Conservation (phyloP, 1,140 invertebrate species). For the Zeugodacus cucurbitae region DNA sequence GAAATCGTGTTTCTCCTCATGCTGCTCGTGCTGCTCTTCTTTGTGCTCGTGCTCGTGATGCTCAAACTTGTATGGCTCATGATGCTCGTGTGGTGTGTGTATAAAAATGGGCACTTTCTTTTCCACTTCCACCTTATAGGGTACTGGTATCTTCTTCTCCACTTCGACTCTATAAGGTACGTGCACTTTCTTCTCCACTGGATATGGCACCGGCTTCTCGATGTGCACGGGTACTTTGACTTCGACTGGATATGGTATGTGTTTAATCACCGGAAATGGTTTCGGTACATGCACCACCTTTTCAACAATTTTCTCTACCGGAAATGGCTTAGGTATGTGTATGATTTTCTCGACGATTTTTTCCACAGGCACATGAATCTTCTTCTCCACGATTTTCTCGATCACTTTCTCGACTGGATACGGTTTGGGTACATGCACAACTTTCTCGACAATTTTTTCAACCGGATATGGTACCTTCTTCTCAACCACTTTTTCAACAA, state of each 20-base stretch:
- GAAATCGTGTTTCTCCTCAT: background rate
- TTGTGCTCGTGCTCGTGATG: slow-evolving; percentile 36
- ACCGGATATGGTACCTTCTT: slow-evolving; percentile 63
- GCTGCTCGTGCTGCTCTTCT: background rate
- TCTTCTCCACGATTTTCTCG: slow-evolving; percentile 68
- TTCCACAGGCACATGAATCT: slow-evolving; percentile 64
- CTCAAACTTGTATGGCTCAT: slow-evolving; percentile 35
- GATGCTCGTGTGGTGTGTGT: slow-evolving; percentile 18
- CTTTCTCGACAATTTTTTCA: slow-evolving; percentile 53
- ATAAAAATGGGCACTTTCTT: background rate
- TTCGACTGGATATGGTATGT: slow-evolving; percentile 67
- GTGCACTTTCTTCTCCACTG: slow-evolving; percentile 70
- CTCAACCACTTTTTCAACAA: slow-evolving; percentile 57
- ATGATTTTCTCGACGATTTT: slow-evolving; percentile 71
- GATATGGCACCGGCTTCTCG: slow-evolving; percentile 66
- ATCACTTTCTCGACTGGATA: slow-evolving; percentile 68
- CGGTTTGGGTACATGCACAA: slow-evolving; percentile 58
- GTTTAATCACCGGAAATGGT: slow-evolving; percentile 69
- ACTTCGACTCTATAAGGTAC: slow-evolving; percentile 68
- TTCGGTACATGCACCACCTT: slow-evolving; percentile 72
- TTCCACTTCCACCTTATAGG: slow-evolving; percentile 39
- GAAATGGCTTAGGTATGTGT: slow-evolving; percentile 61
- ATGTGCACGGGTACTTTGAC: slow-evolving; percentile 69
- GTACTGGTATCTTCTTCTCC: slow-evolving; percentile 67
- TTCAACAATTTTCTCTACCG: slow-evolving; percentile 64